A percentile compares a stretch with the other conserved stretches of the same genome.
These are phyloP conservation scores for Andrena flavipes DNA, from an alignment of 2,888 invertebrate species.

Conservation along the genomic window DNA sequence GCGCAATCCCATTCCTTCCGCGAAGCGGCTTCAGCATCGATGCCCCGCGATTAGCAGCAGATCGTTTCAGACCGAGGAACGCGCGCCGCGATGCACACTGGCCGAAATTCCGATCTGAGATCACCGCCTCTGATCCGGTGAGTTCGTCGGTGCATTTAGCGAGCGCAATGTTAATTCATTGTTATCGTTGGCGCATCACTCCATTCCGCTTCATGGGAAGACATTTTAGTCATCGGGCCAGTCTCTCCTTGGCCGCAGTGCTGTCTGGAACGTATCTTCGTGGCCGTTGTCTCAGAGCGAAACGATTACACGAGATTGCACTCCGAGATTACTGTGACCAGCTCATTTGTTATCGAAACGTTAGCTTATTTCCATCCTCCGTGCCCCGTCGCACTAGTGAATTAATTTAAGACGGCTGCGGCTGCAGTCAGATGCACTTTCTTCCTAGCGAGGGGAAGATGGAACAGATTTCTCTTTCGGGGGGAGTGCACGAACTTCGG, in stretches of 20 bases:
- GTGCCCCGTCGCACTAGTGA: background rate
- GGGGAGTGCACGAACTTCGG: too few relatives aligned
- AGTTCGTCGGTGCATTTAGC: background rate
- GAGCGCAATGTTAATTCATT: constrained; percentile 14
- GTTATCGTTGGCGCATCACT: constrained; percentile 22
- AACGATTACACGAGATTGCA: constrained; percentile 36
- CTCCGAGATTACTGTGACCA: constrained; percentile 2
- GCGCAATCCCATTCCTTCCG: background rate
- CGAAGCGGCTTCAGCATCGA: background rate
- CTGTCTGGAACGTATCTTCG: background rate
- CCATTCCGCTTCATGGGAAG: background rate
- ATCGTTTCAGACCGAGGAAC: constrained; percentile 9
- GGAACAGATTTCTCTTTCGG: too few relatives aligned
- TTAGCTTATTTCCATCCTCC: constrained; percentile 13
- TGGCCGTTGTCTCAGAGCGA: constrained; percentile 7
- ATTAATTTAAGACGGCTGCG: constrained; percentile 6
- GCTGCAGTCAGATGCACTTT: constrained; percentile 10
- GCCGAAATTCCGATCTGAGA: constrained; percentile 19
- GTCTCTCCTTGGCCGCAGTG: background rate
- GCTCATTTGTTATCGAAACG: constrained; percentile 19
- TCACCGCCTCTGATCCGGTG: constrained; percentile 8
- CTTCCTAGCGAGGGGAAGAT: background rate
- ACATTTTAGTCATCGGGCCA: constrained; percentile 13
- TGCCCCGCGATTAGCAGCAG: constrained; percentile 12
- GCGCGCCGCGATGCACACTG: background rate